Percentiles rank a stretch among this genome's conserved stretches.
Evolutionary conservation across 1,140 invertebrate species (phyloP).

Genomic region (Dreissena polymorpha): DNA sequence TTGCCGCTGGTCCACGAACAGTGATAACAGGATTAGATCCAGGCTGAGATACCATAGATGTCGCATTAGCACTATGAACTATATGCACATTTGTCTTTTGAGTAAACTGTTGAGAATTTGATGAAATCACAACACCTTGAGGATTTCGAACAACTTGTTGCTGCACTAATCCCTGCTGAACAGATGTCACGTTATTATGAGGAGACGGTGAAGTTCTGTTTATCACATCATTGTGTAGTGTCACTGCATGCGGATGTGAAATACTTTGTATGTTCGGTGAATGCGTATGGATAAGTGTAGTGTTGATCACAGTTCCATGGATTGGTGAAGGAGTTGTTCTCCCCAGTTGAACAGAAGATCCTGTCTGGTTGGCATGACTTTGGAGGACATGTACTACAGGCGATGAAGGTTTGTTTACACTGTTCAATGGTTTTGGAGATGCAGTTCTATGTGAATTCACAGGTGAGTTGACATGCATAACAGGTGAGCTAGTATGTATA

Average conservation of each 20-base stretch:
- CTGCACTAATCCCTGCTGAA: conserved; percentile 23
- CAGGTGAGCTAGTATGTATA: conserved; percentile 48
- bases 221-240: background rate
- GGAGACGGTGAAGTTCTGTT: background rate
- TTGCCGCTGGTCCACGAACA: conserved; percentile 41
- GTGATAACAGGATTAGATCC: conserved; percentile 51
- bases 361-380: background rate
- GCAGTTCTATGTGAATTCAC: conserved; percentile 44
- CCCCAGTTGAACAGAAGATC: background rate
- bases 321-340: conserved; percentile 3
- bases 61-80: conserved; percentile 54
- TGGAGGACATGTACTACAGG: conserved; percentile 42
- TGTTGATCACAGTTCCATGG: background rate
- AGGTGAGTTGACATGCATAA: conserved; percentile 35
- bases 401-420: conserved; percentile 54
- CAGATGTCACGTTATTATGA: conserved; percentile 9
- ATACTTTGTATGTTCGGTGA: background rate
- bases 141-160: conserved; percentile 35
- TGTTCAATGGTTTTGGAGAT: conserved; percentile 49
- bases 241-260: no score
- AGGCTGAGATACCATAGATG: conserved; percentile 27
- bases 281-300: background rate
- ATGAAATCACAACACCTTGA: conserved; percentile 45
- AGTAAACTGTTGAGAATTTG: conserved; percentile 42
- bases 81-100: conserved; percentile 57